These are phyloP conservation scores for Argyrosomus regius DNA, from an alignment of 2,797 vertebrate species.

Conservation along the genomic window DNA sequence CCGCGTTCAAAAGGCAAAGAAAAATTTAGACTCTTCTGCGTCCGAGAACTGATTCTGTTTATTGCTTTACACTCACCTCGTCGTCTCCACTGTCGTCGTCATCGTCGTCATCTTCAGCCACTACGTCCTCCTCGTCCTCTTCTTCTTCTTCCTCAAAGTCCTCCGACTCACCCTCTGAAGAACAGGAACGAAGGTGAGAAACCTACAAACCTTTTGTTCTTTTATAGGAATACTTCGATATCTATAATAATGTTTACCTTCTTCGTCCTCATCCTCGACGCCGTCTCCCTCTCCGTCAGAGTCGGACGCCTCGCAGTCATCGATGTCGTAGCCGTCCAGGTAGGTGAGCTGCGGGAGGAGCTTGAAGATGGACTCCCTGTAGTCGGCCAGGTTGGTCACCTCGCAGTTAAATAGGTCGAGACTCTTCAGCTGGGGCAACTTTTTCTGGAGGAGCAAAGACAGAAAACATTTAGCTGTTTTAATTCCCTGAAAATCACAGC, in stretches of 20 bases:
- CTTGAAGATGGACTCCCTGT: constrained; percentile 92
- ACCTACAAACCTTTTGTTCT: too few species aligned
- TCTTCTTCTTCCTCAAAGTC: constrained; percentile 89
- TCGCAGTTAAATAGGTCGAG: constrained; percentile 96
- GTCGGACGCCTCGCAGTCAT: constrained; percentile 91
- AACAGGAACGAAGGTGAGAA: background rate
- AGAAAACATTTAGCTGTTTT: too few species aligned
- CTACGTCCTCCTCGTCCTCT: constrained; percentile 87
- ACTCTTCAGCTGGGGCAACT: constrained; percentile 91
- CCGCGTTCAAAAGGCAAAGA: too few species aligned
- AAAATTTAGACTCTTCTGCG: too few species aligned
- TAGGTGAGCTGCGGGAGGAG: constrained; percentile 93
- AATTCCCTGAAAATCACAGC: too few species aligned
- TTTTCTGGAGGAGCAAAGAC: constrained; percentile 85
- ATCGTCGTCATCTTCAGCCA: constrained; percentile 87
- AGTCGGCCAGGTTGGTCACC: constrained; percentile 92
- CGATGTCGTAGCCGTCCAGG: constrained; percentile 91
- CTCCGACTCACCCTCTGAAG: constrained; percentile 86
- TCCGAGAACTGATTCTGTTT: too few species aligned
- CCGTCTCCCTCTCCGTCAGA: constrained; percentile 90
- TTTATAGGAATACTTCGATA: too few species aligned
- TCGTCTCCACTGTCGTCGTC: constrained; percentile 90
- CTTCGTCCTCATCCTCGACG: constrained; percentile 87
- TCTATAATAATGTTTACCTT: constrained; percentile 71
- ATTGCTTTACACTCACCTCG: constrained; percentile 73